phyloP scores from a whole-genome alignment of 2,888 invertebrate species.

The Chelonus formosanus region DNA sequence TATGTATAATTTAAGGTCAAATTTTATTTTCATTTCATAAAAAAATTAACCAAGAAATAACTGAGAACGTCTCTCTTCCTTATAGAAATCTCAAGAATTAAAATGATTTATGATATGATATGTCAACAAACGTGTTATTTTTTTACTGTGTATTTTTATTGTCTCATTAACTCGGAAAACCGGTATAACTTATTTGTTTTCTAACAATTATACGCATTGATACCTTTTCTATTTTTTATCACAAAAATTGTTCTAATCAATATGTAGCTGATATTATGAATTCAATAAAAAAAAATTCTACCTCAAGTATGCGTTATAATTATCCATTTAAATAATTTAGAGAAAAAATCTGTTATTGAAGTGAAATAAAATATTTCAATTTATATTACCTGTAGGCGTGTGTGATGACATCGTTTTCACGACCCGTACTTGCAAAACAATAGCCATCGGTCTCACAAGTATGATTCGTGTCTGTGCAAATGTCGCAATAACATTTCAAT shows the following conservation, averaged over 20 bases:
- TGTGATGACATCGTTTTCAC: slow-evolving; percentile 70
- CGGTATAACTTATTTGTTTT: slow-evolving; percentile 28
- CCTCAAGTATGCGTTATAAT: too few species aligned
- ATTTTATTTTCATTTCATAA: too few species aligned
- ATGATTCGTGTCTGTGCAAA: slow-evolving; percentile 76
- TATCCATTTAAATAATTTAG: too few species aligned
- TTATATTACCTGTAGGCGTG: slow-evolving; percentile 81
- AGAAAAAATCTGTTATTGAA: not conserved
- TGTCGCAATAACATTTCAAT: slow-evolving; percentile 86
- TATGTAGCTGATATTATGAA: not conserved
- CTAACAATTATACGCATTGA: slow-evolving; percentile 22
- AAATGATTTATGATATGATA: too few species aligned
- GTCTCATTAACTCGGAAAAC: slow-evolving; percentile 25
- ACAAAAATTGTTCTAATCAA: slow-evolving; percentile 19
- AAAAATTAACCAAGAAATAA: too few species aligned
- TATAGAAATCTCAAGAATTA: too few species aligned
- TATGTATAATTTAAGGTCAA: too few species aligned
- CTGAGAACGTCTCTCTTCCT: too few species aligned
- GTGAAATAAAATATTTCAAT: slow-evolving; percentile 3
- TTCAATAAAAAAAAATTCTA: too few species aligned
- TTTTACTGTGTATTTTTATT: slow-evolving; percentile 1
- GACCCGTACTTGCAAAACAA: slow-evolving; percentile 83
- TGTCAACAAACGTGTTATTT: not conserved
- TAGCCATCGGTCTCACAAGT: slow-evolving; percentile 90
- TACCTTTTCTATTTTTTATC: not conserved